Percentiles rank a stretch among this genome's conserved stretches.
phyloP scores from a whole-genome alignment of 2,888 invertebrate species.

The Agelastica alni region DNA sequence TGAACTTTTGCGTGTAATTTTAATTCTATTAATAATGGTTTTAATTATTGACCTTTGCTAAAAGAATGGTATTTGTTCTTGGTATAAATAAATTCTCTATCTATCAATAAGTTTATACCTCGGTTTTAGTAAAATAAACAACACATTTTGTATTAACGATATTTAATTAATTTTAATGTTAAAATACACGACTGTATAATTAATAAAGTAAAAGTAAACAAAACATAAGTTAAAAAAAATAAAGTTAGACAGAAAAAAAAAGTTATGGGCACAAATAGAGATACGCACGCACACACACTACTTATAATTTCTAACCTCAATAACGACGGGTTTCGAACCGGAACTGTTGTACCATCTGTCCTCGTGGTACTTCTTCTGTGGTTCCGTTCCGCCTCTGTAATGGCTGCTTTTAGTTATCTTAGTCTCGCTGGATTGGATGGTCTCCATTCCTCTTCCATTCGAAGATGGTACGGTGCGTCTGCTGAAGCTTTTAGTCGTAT shows the following conservation, averaged over 20 bases:
- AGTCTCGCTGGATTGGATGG: constrained; percentile 72
- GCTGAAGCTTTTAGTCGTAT: constrained; percentile 70
- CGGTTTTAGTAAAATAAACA: no score
- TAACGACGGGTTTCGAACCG: constrained; percentile 62
- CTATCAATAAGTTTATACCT: no score
- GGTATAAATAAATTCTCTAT: no score
- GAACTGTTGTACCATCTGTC: constrained; percentile 55
- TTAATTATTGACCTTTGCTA: no score
- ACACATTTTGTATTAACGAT: no score
- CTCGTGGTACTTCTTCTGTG: constrained; percentile 58
- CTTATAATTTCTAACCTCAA: constrained; percentile 61
- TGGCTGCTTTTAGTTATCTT: constrained; percentile 66
- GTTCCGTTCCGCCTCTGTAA: constrained; percentile 33
- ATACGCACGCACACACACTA: no score
- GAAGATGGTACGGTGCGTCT: constrained; percentile 70
- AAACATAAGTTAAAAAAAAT: constrained; percentile 15
- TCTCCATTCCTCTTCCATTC: constrained; percentile 68
- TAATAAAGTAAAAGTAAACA: constrained; percentile 14
- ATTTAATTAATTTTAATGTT: no score
- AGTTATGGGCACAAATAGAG: constrained; percentile 30
- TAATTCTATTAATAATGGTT: no score
- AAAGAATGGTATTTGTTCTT: no score
- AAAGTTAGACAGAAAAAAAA: constrained; percentile 16
- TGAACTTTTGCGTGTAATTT: no score
- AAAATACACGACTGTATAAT: no score